A percentile compares a stretch with the other conserved stretches of the same genome.
Conservation (phyloP, 2,888 invertebrate species). For the Pyrrhosoma nymphula region DNA sequence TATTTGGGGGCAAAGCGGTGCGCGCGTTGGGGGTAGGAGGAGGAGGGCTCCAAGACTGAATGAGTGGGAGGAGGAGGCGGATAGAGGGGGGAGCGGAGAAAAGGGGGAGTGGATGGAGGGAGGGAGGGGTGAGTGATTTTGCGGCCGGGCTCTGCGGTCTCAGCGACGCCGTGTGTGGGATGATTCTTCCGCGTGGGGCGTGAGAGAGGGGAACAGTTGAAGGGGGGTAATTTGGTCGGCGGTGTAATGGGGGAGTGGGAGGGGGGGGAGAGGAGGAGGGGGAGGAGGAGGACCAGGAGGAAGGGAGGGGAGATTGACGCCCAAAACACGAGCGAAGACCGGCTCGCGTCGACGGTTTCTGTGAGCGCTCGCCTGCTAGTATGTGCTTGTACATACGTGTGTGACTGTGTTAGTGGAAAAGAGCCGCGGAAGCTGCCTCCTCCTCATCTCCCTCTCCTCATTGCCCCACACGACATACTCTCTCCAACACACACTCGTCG, state of each 20-base stretch:
- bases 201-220: too few species aligned
- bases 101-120: not conserved
- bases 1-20: too few species aligned
- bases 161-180: not conserved
- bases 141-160: constrained; percentile 20
- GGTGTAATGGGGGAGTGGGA: not conserved
- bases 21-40: too few species aligned
- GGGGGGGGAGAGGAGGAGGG: not conserved
- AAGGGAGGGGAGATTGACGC: not conserved
- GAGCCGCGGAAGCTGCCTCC: not conserved
- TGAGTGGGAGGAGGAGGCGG: too few species aligned
- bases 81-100: not conserved
- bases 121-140: constrained; percentile 14
- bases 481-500: not conserved
- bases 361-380: not conserved
- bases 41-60: too few species aligned
- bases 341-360: not conserved
- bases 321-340: not conserved
- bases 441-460: not conserved
- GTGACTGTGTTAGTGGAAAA: not conserved
- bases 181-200: not conserved
- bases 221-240: not conserved
- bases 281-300: not conserved
- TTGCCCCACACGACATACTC: too few species aligned
- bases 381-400: not conserved